Evolutionary conservation across 2,888 invertebrate genomes (phyloP).

Genomic region (Tuberolachnus salignus): DNA sequence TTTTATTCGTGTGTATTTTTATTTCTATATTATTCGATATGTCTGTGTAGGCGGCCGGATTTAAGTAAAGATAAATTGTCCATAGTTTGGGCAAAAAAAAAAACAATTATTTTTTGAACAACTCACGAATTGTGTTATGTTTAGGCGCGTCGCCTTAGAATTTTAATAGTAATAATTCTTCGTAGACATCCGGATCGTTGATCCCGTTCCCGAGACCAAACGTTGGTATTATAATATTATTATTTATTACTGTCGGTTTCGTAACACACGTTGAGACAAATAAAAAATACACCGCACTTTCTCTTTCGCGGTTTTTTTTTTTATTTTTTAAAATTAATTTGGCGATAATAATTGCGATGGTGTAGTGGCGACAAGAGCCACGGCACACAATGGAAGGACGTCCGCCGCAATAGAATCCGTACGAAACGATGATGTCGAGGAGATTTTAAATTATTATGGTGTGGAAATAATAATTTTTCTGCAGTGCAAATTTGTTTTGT

Average conservation of each 20-base stretch:
- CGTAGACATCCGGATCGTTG: slow-evolving; percentile 14
- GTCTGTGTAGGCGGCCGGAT: too few relatives aligned
- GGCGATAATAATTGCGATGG: slow-evolving; percentile 49
- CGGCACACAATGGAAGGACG: slow-evolving; percentile 49
- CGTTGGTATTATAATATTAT: neutral
- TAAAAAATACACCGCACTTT: slow-evolving; percentile 20
- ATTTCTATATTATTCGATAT: too few relatives aligned
- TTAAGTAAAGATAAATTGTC: too few relatives aligned
- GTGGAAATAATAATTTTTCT: too few relatives aligned
- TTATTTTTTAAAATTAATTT: slow-evolving; percentile 42
- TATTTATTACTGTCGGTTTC: slow-evolving; percentile 5
- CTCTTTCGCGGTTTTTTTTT: slow-evolving; percentile 52
- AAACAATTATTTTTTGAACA: too few relatives aligned
- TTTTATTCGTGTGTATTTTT: too few relatives aligned
- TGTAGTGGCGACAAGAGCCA: neutral
- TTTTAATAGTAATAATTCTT: too few relatives aligned
- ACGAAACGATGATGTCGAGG: neutral
- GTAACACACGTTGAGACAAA: slow-evolving; percentile 22
- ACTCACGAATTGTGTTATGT: too few relatives aligned
- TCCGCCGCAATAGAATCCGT: slow-evolving; percentile 23
- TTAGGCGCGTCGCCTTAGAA: too few relatives aligned
- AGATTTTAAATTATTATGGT: too few relatives aligned
- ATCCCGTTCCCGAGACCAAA: slow-evolving; percentile 8
- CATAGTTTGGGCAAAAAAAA: too few relatives aligned
- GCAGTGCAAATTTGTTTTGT: too few relatives aligned